These are phyloP conservation scores for Nixonia krombeini DNA, from an alignment of 1,140 invertebrate genomes.

Conservation along the genomic window DNA sequence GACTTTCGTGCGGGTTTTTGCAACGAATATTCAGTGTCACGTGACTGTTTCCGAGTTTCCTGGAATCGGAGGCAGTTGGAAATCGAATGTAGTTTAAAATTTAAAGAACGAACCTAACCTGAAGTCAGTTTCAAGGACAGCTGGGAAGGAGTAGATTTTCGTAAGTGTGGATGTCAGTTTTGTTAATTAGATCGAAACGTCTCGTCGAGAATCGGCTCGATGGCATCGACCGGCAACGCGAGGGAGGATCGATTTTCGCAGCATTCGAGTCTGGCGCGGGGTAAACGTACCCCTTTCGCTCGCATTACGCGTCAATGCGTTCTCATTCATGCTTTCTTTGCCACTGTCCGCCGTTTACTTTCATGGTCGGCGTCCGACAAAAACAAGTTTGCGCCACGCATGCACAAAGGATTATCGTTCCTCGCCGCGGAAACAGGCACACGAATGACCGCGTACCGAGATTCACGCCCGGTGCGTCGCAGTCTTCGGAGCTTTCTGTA, in stretches of 20 bases:
- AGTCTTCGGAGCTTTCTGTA: conserved; percentile 37
- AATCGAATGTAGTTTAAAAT: too few species aligned
- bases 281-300: conserved; percentile 32
- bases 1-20: too few species aligned
- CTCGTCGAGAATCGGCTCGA: too few species aligned
- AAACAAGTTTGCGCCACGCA: conserved; percentile 41
- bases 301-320: conserved; percentile 40
- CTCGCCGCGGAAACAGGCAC: conserved; percentile 38
- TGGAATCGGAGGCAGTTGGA: too few species aligned
- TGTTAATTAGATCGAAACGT: too few species aligned
- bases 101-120: too few species aligned
- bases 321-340: conserved; percentile 50
- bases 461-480: conserved; percentile 42
- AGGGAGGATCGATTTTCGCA: too few species aligned
- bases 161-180: too few species aligned
- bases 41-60: not conserved
- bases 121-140: too few species aligned
- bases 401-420: conserved; percentile 45
- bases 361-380: conserved; percentile 46
- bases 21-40: not conserved
- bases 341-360: conserved; percentile 34
- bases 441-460: conserved; percentile 40
- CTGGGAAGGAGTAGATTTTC: too few species aligned
- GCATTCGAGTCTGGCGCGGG: not conserved
- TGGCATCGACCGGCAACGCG: too few species aligned